Evolutionary conservation across 2,797 vertebrate species (phyloP).

Genomic region (Babyrousa celebensis): DNA sequence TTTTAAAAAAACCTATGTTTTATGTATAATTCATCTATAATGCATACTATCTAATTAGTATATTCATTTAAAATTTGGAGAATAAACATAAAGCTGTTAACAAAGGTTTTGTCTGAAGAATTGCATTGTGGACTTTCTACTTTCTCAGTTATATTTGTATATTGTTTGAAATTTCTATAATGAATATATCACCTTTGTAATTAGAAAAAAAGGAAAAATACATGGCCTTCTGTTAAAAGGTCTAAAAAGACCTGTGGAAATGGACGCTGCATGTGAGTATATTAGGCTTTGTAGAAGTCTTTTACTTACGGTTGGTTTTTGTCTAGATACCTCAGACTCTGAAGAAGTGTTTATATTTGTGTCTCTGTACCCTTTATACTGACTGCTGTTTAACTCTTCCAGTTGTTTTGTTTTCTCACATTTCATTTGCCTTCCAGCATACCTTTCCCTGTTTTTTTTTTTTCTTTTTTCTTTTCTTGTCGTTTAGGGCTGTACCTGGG

Average conservation of each 20-base stretch:
- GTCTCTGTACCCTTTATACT: slow-evolving; percentile 21
- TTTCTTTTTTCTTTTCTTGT: too few relatives aligned
- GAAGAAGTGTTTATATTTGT: slow-evolving; percentile 1
- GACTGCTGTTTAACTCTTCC: slow-evolving; percentile 41
- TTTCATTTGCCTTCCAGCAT: slow-evolving; percentile 62
- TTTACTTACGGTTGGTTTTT: slow-evolving; percentile 43
- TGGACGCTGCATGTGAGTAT: not conserved
- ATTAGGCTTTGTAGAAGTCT: not conserved
- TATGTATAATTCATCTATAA: slow-evolving; percentile 69
- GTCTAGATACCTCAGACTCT: slow-evolving; percentile 12
- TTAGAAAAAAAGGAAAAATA: slow-evolving; percentile 57
- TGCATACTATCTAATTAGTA: slow-evolving; percentile 30
- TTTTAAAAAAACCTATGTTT: not conserved
- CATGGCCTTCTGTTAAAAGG: slow-evolving; percentile 37
- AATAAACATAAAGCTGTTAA: slow-evolving; percentile 62
- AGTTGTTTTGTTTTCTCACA: not conserved
- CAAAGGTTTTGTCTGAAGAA: slow-evolving; percentile 54
- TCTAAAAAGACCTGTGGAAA: slow-evolving; percentile 27
- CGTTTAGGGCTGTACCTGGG: too few relatives aligned
- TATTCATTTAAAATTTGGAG: slow-evolving; percentile 67
- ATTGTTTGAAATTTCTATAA: slow-evolving; percentile 66
- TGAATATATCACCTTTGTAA: slow-evolving; percentile 67
- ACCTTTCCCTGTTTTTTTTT: not conserved
- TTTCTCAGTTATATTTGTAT: slow-evolving; percentile 73
- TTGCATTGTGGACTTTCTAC: slow-evolving; percentile 64